These are phyloP conservation scores for Clarias batrachus DNA, from an alignment of 2,113 vertebrate species.

Conservation along the genomic window DNA sequence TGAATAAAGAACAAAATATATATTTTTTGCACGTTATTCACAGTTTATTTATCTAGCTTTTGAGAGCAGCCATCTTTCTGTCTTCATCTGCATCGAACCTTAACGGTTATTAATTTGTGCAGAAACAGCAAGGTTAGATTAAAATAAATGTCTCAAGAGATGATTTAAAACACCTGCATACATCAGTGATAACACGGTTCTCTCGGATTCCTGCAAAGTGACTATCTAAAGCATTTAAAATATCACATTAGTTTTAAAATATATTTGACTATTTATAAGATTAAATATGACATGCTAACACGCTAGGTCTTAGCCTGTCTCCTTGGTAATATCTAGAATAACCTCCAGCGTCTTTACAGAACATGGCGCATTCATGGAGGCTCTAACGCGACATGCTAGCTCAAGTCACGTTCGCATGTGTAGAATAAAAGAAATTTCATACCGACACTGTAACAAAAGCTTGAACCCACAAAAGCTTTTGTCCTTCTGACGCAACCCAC, in stretches of 20 bases:
- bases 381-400: not conserved
- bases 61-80: not conserved
- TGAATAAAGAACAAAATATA: too few relatives aligned
- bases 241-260: not conserved
- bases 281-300: not conserved
- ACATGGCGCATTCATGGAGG: not conserved
- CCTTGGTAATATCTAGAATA: not conserved
- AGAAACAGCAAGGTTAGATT: not conserved
- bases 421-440: not conserved
- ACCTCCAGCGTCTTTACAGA: not conserved
- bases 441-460: not conserved
- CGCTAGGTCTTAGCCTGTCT: not conserved
- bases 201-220: not conserved
- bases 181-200: not conserved
- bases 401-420: too few relatives aligned
- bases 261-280: not conserved
- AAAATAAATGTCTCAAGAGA: not conserved
- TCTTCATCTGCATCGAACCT: not conserved
- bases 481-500: slow-evolving; percentile 15
- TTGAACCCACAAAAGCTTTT: not conserved
- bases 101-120: not conserved
- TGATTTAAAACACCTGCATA: not conserved
- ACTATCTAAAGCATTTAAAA: not conserved
- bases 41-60: not conserved
- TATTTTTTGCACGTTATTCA: not conserved